Base-by-base conservation (phyloP, 2,888 invertebrate genomes). In the Sphaerophoria taeniata region DNA sequence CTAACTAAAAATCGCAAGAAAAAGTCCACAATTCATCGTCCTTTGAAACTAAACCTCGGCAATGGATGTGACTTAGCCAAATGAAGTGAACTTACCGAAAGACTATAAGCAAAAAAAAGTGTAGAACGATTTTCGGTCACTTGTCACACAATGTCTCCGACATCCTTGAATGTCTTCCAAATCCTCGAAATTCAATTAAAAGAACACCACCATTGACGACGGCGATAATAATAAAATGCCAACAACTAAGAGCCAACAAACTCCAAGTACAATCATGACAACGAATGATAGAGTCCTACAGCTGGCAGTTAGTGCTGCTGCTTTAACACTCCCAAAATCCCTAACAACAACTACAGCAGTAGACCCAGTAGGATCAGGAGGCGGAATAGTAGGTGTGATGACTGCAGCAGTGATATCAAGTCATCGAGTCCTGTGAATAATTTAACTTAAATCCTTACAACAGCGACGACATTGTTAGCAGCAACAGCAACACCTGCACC, bases 211-310 rank as follows among this genome's bases (percentile, higher is more conserved):
- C 33, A 36, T 4, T 12, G 24, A 39, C 67, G 3, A 65, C 51
- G 33, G 11, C 56, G 45, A 75, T 70, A 12, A 43, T 43, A 43
- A 43, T 39, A 39, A 11, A 71, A 80, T 72, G 75, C 51, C 72
- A 45, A 7, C 49, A 47, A 34, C 14, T 51, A 11, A 6, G 49
- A 72, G 53, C 12, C 11, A 56, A 14, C 70, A 75, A 53, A 33
- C 16, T 49, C 16, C 58, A 24, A 60, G 49, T 31, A 70, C 49
- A 36, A 67, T 43, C 14, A 79, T 60, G 71, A 72, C 81, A 76
- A 72, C 72, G 76, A 82, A 76, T 36, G 39, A 49, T 5, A 47
- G 63, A 31, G 47, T 45, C 33, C 53, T 84, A 14, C 74, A 79
- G 6, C 69, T 58, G 67, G 67, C 79, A 39, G 49, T 63, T 9